Evolutionary conservation across 2,797 vertebrate genomes (phyloP).

Genomic region (Serranus cabrilla): DNA sequence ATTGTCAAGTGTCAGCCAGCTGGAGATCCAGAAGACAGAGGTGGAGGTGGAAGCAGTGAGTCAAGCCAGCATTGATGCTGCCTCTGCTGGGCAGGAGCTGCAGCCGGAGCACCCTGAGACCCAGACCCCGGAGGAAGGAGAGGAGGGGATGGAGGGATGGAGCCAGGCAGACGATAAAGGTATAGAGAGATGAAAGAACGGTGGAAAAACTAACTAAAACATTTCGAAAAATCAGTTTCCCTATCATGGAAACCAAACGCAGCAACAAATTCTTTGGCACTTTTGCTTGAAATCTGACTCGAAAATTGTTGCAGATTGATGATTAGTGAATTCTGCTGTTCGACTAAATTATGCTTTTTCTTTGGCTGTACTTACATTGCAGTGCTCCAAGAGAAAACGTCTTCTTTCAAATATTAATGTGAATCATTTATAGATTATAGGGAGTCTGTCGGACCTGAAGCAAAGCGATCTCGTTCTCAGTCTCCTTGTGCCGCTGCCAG

Average conservation of each 20-base stretch:
- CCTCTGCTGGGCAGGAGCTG: slow-evolving; percentile 10
- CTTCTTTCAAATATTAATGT: no score
- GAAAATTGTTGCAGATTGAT: no score
- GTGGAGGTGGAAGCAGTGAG: slow-evolving; percentile 6
- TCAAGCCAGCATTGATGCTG: not conserved
- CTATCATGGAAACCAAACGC: no score
- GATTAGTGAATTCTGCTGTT: no score
- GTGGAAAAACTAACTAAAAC: no score
- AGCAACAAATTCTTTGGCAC: no score
- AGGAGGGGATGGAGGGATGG: not conserved
- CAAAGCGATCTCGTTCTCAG: slow-evolving; percentile 55
- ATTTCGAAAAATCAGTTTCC: no score
- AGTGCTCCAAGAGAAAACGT: no score
- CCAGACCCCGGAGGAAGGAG: slow-evolving; percentile 9
- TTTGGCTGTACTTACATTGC: no score
- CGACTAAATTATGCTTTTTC: no score
- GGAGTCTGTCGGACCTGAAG: slow-evolving; percentile 13
- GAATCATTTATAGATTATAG: no score
- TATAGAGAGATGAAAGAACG: slow-evolving; percentile 1
- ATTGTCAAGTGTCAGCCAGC: not conserved
- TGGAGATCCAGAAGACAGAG: slow-evolving; percentile 15
- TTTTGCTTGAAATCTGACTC: no score
- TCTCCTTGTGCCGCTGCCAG: slow-evolving; percentile 29
- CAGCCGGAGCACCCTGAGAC: not conserved
- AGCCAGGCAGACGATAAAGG: slow-evolving; percentile 25